These are phyloP conservation scores for Alcedo quadribrachys DNA, from an alignment of 2,797 vertebrate species.

Conservation along the genomic window DNA sequence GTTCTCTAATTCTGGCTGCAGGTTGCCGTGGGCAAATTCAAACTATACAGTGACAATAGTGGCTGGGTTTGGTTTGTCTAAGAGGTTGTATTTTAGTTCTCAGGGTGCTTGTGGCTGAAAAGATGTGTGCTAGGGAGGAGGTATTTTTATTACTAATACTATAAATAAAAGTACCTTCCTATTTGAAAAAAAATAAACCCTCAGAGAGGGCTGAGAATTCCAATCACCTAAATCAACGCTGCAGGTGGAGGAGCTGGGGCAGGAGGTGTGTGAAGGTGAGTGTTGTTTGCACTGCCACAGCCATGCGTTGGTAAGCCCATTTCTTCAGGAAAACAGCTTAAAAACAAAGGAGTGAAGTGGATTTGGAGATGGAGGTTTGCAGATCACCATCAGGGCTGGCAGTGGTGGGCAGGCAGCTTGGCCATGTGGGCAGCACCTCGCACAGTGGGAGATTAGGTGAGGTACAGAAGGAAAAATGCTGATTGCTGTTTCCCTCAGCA, in stretches of 20 bases:
- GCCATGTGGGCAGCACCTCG: rapidly evolving
- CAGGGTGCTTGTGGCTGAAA: background rate
- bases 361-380: background rate
- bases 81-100: background rate
- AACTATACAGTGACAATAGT: background rate
- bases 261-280: rapidly evolving
- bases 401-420: background rate
- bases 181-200: background rate
- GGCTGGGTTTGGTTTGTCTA: background rate
- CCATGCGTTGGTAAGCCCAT: background rate
- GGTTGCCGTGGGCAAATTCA: background rate
- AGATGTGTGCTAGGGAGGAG: background rate
- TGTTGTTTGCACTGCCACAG: background rate
- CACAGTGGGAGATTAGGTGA: background rate
- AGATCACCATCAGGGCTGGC: background rate
- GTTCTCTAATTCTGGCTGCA: background rate
- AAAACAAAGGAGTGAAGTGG: background rate
- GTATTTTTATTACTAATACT: background rate
- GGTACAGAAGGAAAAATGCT: background rate
- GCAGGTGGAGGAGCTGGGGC: background rate
- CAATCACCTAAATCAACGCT: background rate
- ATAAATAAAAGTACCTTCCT: background rate
- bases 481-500: slow-evolving; percentile 50
- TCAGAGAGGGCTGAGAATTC: background rate
- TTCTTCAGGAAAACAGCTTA: background rate